A percentile compares a stretch with the other conserved stretches of the same genome.
phyloP scores from a whole-genome alignment of 2,888 invertebrate genomes.

The Ernsta delagoae region DNA sequence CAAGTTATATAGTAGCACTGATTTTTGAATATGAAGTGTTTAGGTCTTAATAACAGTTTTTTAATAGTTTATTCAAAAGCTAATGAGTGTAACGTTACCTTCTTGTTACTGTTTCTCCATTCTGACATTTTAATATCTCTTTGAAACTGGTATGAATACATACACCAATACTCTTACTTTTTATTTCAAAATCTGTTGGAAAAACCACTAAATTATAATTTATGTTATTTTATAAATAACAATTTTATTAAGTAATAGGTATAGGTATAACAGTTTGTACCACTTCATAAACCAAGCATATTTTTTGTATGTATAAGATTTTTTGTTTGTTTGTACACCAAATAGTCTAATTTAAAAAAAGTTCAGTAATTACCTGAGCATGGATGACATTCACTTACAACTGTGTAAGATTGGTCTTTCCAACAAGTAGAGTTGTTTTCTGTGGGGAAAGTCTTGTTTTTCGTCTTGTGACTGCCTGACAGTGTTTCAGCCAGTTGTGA shows the following conservation, averaged over 20 bases:
- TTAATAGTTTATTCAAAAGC: too few relatives aligned
- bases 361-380: constrained; percentile 86
- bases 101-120: constrained; percentile 91
- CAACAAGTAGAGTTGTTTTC: constrained; percentile 93
- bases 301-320: too few relatives aligned
- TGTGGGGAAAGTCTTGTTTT: constrained; percentile 87
- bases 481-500: constrained; percentile 85
- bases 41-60: too few relatives aligned
- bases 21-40: too few relatives aligned
- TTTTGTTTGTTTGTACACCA: too few relatives aligned
- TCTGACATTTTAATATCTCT: constrained; percentile 91
- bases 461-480: constrained; percentile 85
- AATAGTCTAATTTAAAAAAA: too few relatives aligned
- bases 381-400: constrained; percentile 92
- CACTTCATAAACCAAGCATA: too few relatives aligned
- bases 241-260: too few relatives aligned
- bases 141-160: constrained; percentile 94
- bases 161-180: constrained; percentile 92
- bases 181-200: constrained; percentile 89
- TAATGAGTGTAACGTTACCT: too few relatives aligned
- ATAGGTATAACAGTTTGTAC: too few relatives aligned
- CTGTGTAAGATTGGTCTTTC: constrained; percentile 88
- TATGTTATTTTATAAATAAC: too few relatives aligned
- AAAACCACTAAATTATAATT: neutral
- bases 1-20: too few relatives aligned